Evolutionary conservation across 2,888 invertebrate species (phyloP), one percentile per base, ranked within the genome.

Genomic region (Drosophila lutescens): DNA sequence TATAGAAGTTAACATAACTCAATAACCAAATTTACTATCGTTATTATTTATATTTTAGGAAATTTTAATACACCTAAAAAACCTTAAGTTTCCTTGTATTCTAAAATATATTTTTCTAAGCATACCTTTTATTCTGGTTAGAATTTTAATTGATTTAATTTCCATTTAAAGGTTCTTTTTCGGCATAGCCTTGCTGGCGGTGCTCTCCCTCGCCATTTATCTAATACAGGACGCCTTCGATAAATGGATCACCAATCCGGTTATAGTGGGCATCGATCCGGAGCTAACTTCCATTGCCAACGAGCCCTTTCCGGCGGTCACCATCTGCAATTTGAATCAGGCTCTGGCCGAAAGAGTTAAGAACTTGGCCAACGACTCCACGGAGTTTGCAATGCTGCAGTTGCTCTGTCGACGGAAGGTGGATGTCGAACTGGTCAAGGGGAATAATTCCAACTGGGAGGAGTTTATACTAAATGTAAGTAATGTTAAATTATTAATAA

Each of bases 281-380:
- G 94, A 94, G 77, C 94, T 95, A 50, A 95, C 95, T 66, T 93
- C 94, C 0, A 93, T 97, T 0, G 93, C 93, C 4, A 93, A 94
- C 61, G 94, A 97, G 62, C 97, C 97, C 0, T 97, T 97, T 91
- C 97, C 97, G 0, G 96, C 97, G 0, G 93, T 97, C 2, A 97
- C 97, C 0, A 94, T 97, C 69, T 97, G 97, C 90, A 97, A 97
- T 90, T 95, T 96, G 91, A 97, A 97, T 91, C 95, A 96, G 89
- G 96, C 95, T 0, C 94, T 95, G 93, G 26, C 94, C 94, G 65
- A 95, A 94, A 3, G 92, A 93, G 74, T 92, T 93, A 49, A 93
- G 93, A 46, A 75, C 78, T 63, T 82, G 17, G 38, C 59, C 51
- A 89, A 86, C 32, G 71, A 85, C 49, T 79, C 86, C 1, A 38